Conservation (phyloP, 2,888 invertebrate genomes). For the Diarsia rubi region DNA sequence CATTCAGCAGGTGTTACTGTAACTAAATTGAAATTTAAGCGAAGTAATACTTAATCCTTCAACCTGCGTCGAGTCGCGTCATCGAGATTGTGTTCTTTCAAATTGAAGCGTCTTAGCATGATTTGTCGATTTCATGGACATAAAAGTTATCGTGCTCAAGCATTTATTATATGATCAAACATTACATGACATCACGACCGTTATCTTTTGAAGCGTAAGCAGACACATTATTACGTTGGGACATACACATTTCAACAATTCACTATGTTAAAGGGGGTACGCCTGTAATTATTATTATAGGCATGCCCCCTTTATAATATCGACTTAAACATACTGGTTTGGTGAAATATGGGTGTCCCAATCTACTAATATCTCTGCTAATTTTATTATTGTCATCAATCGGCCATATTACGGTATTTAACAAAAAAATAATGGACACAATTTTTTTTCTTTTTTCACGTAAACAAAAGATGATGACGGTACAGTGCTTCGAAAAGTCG, state of each 20-base stretch:
- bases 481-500: no score
- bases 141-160: conserved; percentile 30
- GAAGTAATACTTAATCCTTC: neutral
- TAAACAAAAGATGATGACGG: no score
- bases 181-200: neutral
- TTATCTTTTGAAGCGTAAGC: neutral
- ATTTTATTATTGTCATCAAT: no score
- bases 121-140: conserved; percentile 43
- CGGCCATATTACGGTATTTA: no score
- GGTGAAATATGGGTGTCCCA: no score
- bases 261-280: neutral
- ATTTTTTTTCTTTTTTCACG: no score
- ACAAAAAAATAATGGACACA: no score
- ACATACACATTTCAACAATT: neutral
- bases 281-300: neutral
- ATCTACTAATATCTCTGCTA: no score
- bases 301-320: no score
- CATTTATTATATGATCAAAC: conserved; percentile 22
- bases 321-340: no score
- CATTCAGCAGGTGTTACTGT: conserved; percentile 1
- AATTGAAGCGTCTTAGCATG: conserved; percentile 37
- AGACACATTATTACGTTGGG: neutral
- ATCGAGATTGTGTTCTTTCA: conserved; percentile 25
- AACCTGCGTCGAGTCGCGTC: conserved; percentile 9
- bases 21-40: neutral